Evolutionary conservation across 2,888 invertebrate species (phyloP), one percentile per base, ranked within the genome.

Genomic region (Zootermopsis nevadensis): DNA sequence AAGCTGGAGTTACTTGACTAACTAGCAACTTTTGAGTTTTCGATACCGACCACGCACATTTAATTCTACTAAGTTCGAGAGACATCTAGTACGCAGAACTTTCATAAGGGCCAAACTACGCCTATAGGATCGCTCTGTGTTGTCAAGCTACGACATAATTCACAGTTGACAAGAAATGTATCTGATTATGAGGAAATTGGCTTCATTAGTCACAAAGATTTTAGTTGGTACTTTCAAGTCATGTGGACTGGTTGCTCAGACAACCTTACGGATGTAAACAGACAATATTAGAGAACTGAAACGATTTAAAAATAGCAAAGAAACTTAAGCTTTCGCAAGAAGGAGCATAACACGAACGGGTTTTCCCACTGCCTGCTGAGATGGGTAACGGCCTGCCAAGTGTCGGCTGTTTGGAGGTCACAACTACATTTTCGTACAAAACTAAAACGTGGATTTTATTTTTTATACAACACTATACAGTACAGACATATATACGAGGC

Each of bases 221-320:
- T 33, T 4, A 15, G 69, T 7, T 69, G 69, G 33, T 33, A 69
- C 10, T 60, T 60, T 12, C 8, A 60, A n/a, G 27, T 15, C n/a
- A 60, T 27, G 69, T 22, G 69, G 27, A 69, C 0, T 31, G 69
- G 69, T 15, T 60, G 60, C 60, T 10, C n/a, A 30, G 69, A 33
- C 30, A 30, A 22, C 15, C 69, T 31, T 30, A 19, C 31, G n/a
- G 69, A 69, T 69, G 77, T 22, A 79, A 66, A 35, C 79, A 79
- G 79, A 79, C 79, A 66, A 66, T 76, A 42, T 35, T 76, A 42
- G n/a, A 72, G 33, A 72, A 72, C 12, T 22, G 31, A 72, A 30
- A 77, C 31, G 72, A n/a, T 66, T 79, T 79, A 79, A 79, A 79
- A 79, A 79, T 79, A 79, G 66, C 79, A 31, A 24, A 33, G 33